Evolutionary conservation across 1,140 invertebrate genomes (phyloP), one percentile per base, ranked within the genome.

Genomic region (Drosophila prosaltans): DNA sequence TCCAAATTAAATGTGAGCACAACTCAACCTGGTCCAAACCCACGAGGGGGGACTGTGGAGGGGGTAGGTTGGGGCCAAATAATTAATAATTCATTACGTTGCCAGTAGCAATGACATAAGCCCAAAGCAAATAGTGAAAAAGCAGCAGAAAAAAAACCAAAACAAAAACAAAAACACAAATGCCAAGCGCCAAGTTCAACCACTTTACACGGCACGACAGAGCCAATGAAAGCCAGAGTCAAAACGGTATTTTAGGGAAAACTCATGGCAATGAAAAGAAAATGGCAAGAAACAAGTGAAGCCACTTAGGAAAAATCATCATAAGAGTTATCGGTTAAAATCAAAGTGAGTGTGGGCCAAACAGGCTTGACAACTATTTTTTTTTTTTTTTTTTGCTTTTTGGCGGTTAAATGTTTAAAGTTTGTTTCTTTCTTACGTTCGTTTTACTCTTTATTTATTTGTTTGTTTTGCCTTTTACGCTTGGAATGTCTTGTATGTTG

Each of bases 1-100:
- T 82, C 67, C 80, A 82, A 82, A 82, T 82, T 82, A 82, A 82
- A 82, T 78, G 74, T 63, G 71, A 61, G 63, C 63, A 63, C 58
- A 41, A 55, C 51, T 36, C 39, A 39, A 39, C 24, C 54, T 45
- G 51, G 24, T 11, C 65, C 7, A 26, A 51, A 58, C n/a, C 11
- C 11, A 32, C 32, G 39, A 3, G 39, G 39, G 28, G 11, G 61
- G 3, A 8, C 2, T 24, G 4, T 51, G 3, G 24, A 1, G 11
- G 40, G 32, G 3, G 10, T 10, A n/a, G 7, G 32, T 11, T 16
- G 10, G 39, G 54, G 45, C 40, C 40, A 61, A 26, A 30, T 82
- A 75, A 81, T 85, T 85, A 85, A 85, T 85, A 85, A 85, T 85
- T 85, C 78, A 85, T 85, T 85, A 75, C 74, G 69, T 70, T 81